Conservation (phyloP, 35 echinoderm and acorn worm species). For the Acanthaster planci region DNA sequence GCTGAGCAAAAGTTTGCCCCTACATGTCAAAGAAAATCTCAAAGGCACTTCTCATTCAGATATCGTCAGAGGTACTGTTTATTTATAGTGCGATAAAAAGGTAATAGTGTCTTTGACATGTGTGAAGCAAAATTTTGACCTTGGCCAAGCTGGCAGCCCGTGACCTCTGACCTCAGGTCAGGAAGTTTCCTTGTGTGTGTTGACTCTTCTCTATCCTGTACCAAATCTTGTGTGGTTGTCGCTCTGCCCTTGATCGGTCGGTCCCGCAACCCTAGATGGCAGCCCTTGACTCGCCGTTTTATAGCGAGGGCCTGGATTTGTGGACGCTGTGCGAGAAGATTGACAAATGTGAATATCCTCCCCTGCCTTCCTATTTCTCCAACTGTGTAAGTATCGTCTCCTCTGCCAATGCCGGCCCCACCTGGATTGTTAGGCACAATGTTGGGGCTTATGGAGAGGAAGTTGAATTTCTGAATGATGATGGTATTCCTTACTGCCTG, state of each 20-base stretch:
- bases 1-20: no score
- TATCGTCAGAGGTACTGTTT: no score
- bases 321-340: constrained; percentile 88
- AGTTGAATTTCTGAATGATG: no score
- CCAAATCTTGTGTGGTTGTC: constrained; percentile 38
- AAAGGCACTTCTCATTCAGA: no score
- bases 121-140: background rate
- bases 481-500: no score
- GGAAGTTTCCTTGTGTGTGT: constrained; percentile 22
- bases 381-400: constrained; percentile 54
- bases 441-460: no score
- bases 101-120: no score
- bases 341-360: constrained; percentile 90
- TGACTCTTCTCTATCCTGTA: constrained; percentile 64
- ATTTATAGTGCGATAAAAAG: no score
- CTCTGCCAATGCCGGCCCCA: no score
- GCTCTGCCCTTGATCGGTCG: constrained; percentile 6
- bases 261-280: constrained; percentile 60
- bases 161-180: constrained; percentile 5
- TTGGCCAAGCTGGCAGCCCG: background rate
- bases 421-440: no score
- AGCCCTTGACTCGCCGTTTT: constrained; percentile 91
- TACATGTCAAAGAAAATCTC: no score
- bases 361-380: constrained; percentile 73
- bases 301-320: constrained; percentile 86